These are phyloP conservation scores for Scopus umbretta DNA, from an alignment of 2,113 vertebrate genomes.

Conservation along the genomic window DNA sequence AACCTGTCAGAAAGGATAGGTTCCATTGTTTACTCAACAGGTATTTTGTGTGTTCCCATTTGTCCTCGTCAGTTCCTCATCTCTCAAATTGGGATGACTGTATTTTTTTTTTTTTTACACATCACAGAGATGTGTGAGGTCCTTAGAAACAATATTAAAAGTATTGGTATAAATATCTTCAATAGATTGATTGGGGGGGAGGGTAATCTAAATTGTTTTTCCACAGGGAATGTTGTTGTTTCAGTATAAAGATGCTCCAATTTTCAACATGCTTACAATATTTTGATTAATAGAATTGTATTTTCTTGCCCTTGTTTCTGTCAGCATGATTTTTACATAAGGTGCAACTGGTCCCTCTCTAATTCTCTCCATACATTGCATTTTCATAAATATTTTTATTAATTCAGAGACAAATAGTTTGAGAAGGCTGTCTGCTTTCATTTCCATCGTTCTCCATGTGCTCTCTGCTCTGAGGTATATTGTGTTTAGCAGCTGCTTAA, in stretches of 20 bases:
- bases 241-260: background rate
- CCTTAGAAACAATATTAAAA: background rate
- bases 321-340: background rate
- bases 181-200: fast-evolving
- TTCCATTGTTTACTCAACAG: background rate
- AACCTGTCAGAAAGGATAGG: background rate
- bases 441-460: background rate
- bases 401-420: background rate
- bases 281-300: background rate
- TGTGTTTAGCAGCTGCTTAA: constrained; percentile 10
- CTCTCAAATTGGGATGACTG: background rate
- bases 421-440: background rate
- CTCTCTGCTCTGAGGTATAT: background rate
- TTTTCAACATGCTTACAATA: background rate
- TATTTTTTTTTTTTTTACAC: background rate
- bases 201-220: background rate
- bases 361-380: background rate
- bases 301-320: background rate
- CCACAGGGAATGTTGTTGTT: background rate
- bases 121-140: background rate
- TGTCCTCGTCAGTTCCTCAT: background rate
- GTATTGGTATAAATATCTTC: background rate
- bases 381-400: background rate
- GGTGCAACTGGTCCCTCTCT: background rate
- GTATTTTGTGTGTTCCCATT: background rate